Conservation (phyloP, 2,888 invertebrate genomes). For the Colletes collaris region DNA sequence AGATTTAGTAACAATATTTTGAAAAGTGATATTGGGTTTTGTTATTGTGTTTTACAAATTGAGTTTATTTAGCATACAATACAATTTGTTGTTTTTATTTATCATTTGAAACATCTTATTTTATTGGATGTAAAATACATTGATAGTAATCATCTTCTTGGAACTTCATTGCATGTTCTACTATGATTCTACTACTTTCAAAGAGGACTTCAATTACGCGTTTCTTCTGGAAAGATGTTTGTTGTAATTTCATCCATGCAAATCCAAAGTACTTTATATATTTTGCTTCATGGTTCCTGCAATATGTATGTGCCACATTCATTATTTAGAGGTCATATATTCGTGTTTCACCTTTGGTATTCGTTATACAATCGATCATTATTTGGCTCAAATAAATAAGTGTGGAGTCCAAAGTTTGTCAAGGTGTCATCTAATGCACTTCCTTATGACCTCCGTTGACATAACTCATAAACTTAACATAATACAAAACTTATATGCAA, state of each 20-base stretch:
- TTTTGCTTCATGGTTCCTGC: constrained; percentile 64
- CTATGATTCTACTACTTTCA: constrained; percentile 63
- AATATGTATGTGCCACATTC: constrained; percentile 63
- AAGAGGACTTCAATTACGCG: constrained; percentile 51
- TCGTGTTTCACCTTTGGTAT: constrained; percentile 40
- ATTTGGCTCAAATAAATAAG: constrained; percentile 22
- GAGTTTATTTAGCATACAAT: background rate
- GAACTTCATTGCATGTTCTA: constrained; percentile 66
- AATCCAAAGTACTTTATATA: constrained; percentile 58
- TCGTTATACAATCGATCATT: constrained; percentile 26
- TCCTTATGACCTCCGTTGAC: background rate
- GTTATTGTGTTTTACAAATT: no score
- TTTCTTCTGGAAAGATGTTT: constrained; percentile 47
- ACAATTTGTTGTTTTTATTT: constrained; percentile 23
- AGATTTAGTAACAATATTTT: no score
- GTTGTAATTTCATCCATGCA: constrained; percentile 52
- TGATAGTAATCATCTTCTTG: constrained; percentile 49
- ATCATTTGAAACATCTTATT: constrained; percentile 8
- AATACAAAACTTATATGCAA: constrained; percentile 14
- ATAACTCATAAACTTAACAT: background rate
- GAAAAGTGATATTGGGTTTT: no score
- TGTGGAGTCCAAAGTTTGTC: constrained; percentile 33
- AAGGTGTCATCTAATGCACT: constrained; percentile 22
- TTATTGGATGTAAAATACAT: constrained; percentile 18
- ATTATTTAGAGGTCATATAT: constrained; percentile 46